Percentiles rank a stretch among this genome's conserved stretches.
These are phyloP conservation scores for Desmophyllum pertusum DNA, from an alignment of 92 coral and sea anemone genomes.

Conservation along the genomic window DNA sequence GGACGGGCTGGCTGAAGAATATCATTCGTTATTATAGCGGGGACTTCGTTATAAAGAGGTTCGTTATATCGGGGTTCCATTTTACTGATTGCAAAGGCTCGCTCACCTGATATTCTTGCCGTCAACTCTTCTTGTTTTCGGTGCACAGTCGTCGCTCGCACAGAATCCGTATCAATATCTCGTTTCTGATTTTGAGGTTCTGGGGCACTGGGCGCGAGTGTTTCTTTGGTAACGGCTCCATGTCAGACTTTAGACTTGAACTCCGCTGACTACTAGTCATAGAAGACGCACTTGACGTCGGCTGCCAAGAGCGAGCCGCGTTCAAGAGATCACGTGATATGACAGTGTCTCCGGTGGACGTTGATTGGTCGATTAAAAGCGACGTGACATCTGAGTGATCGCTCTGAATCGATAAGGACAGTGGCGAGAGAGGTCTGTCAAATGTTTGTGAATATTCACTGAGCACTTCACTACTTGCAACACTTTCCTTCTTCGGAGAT, in stretches of 20 bases:
- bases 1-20: too few species aligned
- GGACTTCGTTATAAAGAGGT: too few species aligned
- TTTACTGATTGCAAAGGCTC: not conserved
- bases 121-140: not conserved
- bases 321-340: constrained; percentile 28
- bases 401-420: constrained; percentile 40
- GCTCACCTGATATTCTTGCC: not conserved
- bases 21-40: too few species aligned
- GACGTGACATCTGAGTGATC: constrained; percentile 61
- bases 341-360: constrained; percentile 37
- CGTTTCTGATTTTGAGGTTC: not conserved
- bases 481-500: constrained; percentile 69
- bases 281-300: constrained; percentile 8
- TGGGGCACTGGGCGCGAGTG: not conserved
- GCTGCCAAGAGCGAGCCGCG: constrained; percentile 19
- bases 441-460: constrained; percentile 10
- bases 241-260: constrained; percentile 2
- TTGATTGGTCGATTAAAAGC: constrained; percentile 45
- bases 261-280: constrained; percentile 34
- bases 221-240: constrained; percentile 4
- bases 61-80: too few species aligned
- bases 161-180: not conserved
- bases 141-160: not conserved
- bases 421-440: constrained; percentile 23
- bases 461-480: not conserved